These are phyloP conservation scores for Odontamblyopus rebecca DNA, from an alignment of 2,797 vertebrate genomes.

Conservation along the genomic window DNA sequence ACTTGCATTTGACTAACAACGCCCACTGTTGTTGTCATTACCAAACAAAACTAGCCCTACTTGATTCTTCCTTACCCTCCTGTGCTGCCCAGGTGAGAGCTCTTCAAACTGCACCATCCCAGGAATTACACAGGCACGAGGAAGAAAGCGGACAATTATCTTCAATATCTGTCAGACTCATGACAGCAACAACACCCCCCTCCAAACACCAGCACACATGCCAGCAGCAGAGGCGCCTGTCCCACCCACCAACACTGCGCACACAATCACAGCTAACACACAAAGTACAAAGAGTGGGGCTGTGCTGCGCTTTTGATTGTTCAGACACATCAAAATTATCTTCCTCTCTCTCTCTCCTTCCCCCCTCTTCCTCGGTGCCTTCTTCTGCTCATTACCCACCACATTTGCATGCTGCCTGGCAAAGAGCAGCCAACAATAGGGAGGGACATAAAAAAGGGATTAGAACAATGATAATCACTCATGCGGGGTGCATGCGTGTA, in stretches of 20 bases:
- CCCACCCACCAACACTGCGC: conserved; percentile 50
- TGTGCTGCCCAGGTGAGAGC: conserved; percentile 76
- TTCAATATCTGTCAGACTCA: conserved; percentile 84
- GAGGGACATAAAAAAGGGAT: conserved; percentile 78
- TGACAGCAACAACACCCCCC: conserved; percentile 70
- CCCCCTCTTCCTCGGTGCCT: conserved; percentile 55
- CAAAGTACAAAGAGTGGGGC: conserved; percentile 77
- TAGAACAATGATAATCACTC: conserved; percentile 78
- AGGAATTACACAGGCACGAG: conserved; percentile 78
- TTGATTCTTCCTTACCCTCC: conserved; percentile 51
- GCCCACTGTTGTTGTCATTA: conserved; percentile 44
- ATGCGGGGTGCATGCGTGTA: conserved; percentile 39
- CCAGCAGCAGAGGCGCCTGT: conserved; percentile 1
- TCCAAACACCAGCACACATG: conserved; percentile 8
- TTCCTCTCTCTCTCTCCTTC: conserved; percentile 38
- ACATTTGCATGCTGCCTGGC: conserved; percentile 79
- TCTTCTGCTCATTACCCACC: conserved; percentile 79
- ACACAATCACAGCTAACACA: conserved; percentile 51
- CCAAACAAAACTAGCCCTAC: conserved; percentile 49
- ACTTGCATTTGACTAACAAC: conserved; percentile 48
- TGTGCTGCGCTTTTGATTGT: conserved; percentile 78
- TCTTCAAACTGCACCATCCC: conserved; percentile 68
- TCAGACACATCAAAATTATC: conserved; percentile 73
- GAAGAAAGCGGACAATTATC: conserved; percentile 84
- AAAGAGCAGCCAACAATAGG: conserved; percentile 71